Percentiles rank a stretch among this genome's conserved stretches.
phyloP scores from a whole-genome alignment of 1,140 invertebrate genomes.

The Oreohelix idahoensis region DNA sequence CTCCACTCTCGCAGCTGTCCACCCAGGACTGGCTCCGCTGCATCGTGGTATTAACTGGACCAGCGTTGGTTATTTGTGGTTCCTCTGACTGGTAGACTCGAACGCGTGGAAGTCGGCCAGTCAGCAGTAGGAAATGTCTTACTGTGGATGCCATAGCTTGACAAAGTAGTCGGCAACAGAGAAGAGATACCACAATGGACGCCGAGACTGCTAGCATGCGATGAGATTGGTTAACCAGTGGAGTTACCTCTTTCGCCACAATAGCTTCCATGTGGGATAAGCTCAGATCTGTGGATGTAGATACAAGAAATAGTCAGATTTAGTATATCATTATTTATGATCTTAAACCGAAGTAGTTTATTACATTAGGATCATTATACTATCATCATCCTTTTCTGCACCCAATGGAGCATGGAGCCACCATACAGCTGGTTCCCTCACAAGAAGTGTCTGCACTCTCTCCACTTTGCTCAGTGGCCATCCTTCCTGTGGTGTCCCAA shows the following conservation, averaged over 20 bases:
- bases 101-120: conserved; percentile 48
- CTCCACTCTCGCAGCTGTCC: conserved; percentile 64
- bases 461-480: too few relatives aligned
- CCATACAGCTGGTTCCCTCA: neutral
- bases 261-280: conserved; percentile 43
- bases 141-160: conserved; percentile 46
- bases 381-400: too few relatives aligned
- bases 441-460: neutral
- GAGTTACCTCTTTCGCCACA: conserved; percentile 46
- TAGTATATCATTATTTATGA: too few relatives aligned
- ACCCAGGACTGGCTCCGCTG: conserved; percentile 60
- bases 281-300: conserved; percentile 42
- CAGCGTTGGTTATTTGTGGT: conserved; percentile 47
- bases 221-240: conserved; percentile 43
- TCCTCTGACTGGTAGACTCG: conserved; percentile 57
- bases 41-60: conserved; percentile 41
- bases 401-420: too few relatives aligned
- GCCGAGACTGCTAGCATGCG: conserved; percentile 28
- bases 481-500: too few relatives aligned
- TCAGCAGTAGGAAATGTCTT: conserved; percentile 52
- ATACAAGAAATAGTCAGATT: neutral
- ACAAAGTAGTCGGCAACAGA: conserved; percentile 22
- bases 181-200: neutral
- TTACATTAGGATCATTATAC: too few relatives aligned
- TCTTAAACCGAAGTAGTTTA: too few relatives aligned